phyloP scores from a whole-genome alignment of 2,797 vertebrate species.

The Pseudochirops corinnae region DNA sequence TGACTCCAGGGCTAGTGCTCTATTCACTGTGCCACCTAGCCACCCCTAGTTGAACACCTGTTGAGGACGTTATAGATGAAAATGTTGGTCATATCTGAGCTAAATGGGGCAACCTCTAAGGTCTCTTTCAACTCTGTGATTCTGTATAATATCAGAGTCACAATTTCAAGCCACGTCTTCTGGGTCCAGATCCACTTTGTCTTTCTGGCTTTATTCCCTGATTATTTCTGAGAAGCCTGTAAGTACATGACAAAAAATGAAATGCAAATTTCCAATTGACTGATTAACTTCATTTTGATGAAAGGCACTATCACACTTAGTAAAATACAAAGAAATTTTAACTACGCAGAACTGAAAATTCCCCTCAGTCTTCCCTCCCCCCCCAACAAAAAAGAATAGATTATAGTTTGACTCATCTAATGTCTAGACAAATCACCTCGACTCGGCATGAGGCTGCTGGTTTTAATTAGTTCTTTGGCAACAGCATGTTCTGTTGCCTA shows the following conservation, averaged over 20 bases:
- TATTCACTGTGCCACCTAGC: no score
- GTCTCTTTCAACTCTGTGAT: not conserved
- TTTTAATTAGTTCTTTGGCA: slow-evolving; percentile 69
- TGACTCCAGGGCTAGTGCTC: no score
- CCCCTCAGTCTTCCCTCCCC: not conserved
- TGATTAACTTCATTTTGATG: slow-evolving; percentile 70
- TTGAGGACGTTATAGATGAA: not conserved
- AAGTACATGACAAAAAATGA: slow-evolving; percentile 25
- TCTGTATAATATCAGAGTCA: not conserved
- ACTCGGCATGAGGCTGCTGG: slow-evolving; percentile 58
- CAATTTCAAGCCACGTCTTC: not conserved
- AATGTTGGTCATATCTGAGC: not conserved
- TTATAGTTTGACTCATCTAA: slow-evolving; percentile 68
- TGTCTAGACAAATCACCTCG: slow-evolving; percentile 80
- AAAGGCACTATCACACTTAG: slow-evolving; percentile 79
- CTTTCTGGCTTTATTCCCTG: not conserved
- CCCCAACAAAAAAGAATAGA: slow-evolving; percentile 69
- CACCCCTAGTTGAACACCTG: not conserved
- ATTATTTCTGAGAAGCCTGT: not conserved
- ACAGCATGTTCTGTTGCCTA: slow-evolving; percentile 36
- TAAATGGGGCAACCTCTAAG: not conserved
- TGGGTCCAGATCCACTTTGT: not conserved
- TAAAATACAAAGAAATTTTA: slow-evolving; percentile 78
- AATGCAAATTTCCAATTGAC: slow-evolving; percentile 52
- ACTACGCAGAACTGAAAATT: slow-evolving; percentile 76